Evolutionary conservation across 2,113 vertebrate genomes (phyloP), one percentile per base, ranked within the genome.

Genomic region (Macroglossus sobrinus): DNA sequence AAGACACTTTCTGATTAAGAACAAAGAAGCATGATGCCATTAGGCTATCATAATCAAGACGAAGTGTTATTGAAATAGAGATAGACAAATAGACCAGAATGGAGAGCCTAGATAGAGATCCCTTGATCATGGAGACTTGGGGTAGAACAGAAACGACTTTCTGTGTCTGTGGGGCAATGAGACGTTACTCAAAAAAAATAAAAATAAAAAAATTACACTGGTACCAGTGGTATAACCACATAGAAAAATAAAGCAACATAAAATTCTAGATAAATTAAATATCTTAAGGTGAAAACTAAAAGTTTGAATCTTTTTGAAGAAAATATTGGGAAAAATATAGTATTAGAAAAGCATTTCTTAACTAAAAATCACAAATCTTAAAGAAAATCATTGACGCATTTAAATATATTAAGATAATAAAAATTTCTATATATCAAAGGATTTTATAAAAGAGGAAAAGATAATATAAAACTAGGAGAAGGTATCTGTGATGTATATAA

Each of bases 231-330:
- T 0, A 76, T 64, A 89, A n/a, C 45, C 30, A 69, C 43, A 87
- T 30, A 6, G 47, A 30, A 81, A 43, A 75, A 85, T 85, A 57
- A 80, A 18, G 1, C 6, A 68, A 47, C 16, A 71, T 21, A 74
- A 53, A 84, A 74, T 90, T 82, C 63, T 92, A 75, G 16, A 53
- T 66, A 26, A 94, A 63, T 63, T 87, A 92, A 92, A 59, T 43
- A 80, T 87, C n/a, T 89, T 93, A 61, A 68, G 28, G n/a, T 84
- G 15, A 92, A 95, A 95, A 80, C 33, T 84, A 68, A 79, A 94
- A 55, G 7, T 69, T 95, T 75, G 24, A 88, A 63, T 38, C 4
- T 75, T 79, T 91, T 63, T 86, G 28, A 43, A 61, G 57, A 90
- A 78, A 90, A 47, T n/a, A 50, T 57, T 15, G 4, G 18, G 63